Evolutionary conservation across 2,113 vertebrate genomes (phyloP), one percentile per base, ranked within the genome.

Genomic region (Urocynchramus pylzowi): DNA sequence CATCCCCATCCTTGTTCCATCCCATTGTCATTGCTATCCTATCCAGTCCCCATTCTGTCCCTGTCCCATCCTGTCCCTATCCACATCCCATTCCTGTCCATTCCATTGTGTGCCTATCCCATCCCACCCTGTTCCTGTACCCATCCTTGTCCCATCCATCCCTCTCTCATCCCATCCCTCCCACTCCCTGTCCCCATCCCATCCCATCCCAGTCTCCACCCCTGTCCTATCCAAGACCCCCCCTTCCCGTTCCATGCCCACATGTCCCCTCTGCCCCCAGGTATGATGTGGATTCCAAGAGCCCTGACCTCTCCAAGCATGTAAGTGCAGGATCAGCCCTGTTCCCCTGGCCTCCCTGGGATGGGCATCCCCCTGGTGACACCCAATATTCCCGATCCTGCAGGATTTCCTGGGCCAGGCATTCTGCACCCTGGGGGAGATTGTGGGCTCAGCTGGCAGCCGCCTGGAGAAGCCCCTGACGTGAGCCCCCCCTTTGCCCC

Each of bases 281-380:
- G 87, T 99, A 99, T 37, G 99, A 99, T 73, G 99, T 99, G 39
- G 99, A 99, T 96, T 99, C 99, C 61, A 99, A 99, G 98, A 99
- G 99, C 96, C 99, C 99, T 6, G 99, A 99, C 92, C 97, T 99
- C 69, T 99, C 99, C 89, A 99, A 99, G 98, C 99, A 99, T 13
- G 99, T 99, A 97, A 99, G 99, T 98, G 44, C 37, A 67, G 80
- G 31, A 61, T 39, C 33, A 42, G 35, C 52, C 30, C 54, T 10
- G 9, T 15, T 49, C 5, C 44, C 12, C 45, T 52, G 16, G 37
- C 7, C 21, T 60, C 33, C 37, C 30, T 28, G 24, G 45, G n/a
- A 24, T 39, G 28, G 63, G 37, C 64, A 39, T 42, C 11, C 22
- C 19, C 16, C 3, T 6, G 26, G 26, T 80, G 79, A 61, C 27